Base-by-base conservation (phyloP, 2,888 invertebrate genomes). In the Leptura quadrifasciata region DNA sequence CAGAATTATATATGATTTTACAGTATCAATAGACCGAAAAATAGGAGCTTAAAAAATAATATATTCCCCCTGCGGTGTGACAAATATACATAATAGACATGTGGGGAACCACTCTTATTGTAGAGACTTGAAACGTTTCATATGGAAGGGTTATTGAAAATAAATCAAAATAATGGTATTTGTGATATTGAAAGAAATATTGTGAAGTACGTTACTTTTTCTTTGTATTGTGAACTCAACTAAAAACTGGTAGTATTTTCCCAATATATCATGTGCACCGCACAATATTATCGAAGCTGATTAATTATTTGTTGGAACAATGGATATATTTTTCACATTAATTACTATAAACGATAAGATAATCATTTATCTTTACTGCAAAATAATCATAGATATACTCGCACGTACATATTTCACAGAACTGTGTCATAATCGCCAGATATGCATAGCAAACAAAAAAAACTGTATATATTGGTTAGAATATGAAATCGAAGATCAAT, bases 1-100 rank as follows among this genome's bases (percentile, higher is more conserved):
- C 35, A 18, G 10, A 63, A 64, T 20, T 17, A 39, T 20, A 58
- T 58, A 31, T 0, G n/a, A 24, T 47, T 72, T 4, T n/a, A 72
- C 24, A 21, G 21, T 55, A 65, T 67, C 67, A 60, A 65, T 65
- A 39, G 47, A 47, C 20, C 21, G 27, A 24, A 58, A 65, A 58
- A 73, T 17, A 39, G 65, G 54, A 63, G 0, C 47, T n/a, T 47
- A 47, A 60, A 60, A 21, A n/a, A 27, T 27, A 27, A 60, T 60
- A 10, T 15, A 52, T 20, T 67, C n/a, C 8, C n/a, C 27, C 17
- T 17, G 15, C 6, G 0, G 27, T 4, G 15, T 31, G 15, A 27
- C 17, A 61, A 61, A 61, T 3, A n/a, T 4, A 15, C 15, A 47
- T 47, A 47, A n/a, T 47, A n/a, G 57, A 21, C 20, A 6, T 20